Evolutionary conservation across 2,113 vertebrate species (phyloP), one percentile per base, ranked within the genome.

Genomic region (Limanda limanda): DNA sequence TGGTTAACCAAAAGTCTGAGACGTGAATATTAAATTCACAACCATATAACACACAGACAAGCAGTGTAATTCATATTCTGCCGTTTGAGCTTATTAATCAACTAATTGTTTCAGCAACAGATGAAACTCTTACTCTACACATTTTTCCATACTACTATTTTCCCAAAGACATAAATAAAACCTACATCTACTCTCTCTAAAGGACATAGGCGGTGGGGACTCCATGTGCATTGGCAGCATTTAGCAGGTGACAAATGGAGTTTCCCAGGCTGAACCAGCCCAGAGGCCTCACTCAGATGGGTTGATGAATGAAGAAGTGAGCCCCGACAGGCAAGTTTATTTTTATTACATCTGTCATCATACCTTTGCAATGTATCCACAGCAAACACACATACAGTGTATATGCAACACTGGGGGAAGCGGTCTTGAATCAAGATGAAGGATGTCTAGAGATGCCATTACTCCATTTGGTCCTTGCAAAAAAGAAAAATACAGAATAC

Each of bases 291-390:
- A 95, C 94, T 96, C 95, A 95, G 95, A 96, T 93, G 86, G 93
- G 93, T 94, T 96, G 96, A 97, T 96, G 95, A 96, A 97, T 97
- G 95, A 94, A 94, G 95, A 94, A 93, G 93, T 92, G 89, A 95
- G 92, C 93, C 95, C 94, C 87, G 90, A 95, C 95, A 96, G 96
- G 96, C 90, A 89, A 88, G 95, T 96, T 96, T 96, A 95, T 96
- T 97, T 97, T 95, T 97, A 97, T 97, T 96, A 96, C 92, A 31
- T 95, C 93, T 94, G 93, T 96, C 96, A 96, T 94, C 88, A 92
- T 75, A 92, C 94, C 92, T 94, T 92, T 82, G 80, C 48, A 64
- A 54, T 63, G 60, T 71, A 55, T 82, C 86, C 78, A 81, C 80
- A 82, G 92, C 92, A 92, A 92, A 92, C 91, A 91, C 84, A 61